Conservation (phyloP, 2,113 vertebrate species). For the Amazona guildingii region DNA sequence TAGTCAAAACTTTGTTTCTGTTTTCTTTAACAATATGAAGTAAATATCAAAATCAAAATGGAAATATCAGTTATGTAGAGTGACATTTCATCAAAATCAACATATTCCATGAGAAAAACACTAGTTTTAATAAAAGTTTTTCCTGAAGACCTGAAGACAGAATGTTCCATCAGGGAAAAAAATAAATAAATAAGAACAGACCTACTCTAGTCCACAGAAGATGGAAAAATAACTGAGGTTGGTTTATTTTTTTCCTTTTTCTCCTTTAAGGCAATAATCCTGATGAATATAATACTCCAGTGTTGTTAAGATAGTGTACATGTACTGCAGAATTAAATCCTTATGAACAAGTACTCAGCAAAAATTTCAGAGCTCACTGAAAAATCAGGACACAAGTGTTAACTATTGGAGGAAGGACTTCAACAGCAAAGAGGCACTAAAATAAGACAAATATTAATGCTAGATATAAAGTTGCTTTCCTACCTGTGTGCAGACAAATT, state of each 20-base stretch:
- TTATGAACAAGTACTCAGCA: neutral
- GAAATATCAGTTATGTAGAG: neutral
- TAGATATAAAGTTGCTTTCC: neutral
- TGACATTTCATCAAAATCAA: neutral
- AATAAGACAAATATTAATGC: neutral
- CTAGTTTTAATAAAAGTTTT: neutral
- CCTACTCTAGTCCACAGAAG: neutral
- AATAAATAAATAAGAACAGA: neutral
- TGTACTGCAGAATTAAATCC: neutral
- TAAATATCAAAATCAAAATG: neutral
- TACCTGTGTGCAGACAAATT: conserved; percentile 81
- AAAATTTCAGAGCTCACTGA: neutral
- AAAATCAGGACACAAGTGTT: neutral
- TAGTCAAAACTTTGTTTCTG: neutral
- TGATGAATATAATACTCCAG: neutral
- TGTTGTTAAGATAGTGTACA: neutral
- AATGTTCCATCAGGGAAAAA: neutral
- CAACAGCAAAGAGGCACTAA: neutral
- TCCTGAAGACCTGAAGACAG: neutral
- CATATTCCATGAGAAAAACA: neutral
- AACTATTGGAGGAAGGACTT: neutral
- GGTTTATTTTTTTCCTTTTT: neutral
- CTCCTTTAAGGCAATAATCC: neutral
- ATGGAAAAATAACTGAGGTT: neutral
- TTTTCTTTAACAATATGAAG: neutral